phyloP scores from a whole-genome alignment of 2,797 vertebrate genomes.

The Phoebastria nigripes region DNA sequence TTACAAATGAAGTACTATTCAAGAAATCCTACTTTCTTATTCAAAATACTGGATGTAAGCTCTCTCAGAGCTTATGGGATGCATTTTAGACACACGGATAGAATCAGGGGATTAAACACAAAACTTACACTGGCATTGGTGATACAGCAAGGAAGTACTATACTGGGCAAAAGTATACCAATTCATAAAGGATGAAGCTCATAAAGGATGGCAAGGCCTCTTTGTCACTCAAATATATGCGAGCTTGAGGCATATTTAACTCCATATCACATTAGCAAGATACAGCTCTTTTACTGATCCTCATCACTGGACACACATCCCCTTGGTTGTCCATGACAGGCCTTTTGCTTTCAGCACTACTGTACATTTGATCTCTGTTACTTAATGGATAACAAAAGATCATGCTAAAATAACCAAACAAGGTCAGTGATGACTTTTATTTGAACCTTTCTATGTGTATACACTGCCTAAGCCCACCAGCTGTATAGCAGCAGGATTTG shows the following conservation, averaged over 20 bases:
- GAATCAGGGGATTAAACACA: neutral
- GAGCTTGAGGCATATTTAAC: neutral
- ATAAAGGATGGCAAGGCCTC: neutral
- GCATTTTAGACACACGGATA: neutral
- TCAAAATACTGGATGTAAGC: neutral
- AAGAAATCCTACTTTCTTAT: slow-evolving; percentile 7
- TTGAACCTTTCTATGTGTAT: neutral
- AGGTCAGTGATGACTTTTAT: neutral
- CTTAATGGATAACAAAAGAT: neutral
- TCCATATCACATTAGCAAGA: neutral
- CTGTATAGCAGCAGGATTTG: neutral
- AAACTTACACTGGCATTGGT: neutral
- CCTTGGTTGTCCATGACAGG: neutral
- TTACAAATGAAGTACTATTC: neutral
- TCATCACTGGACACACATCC: neutral
- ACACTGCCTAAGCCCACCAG: neutral
- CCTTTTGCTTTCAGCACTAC: neutral
- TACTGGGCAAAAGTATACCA: neutral
- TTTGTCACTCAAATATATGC: neutral
- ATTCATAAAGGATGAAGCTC: neutral
- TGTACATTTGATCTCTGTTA: neutral
- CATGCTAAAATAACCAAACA: neutral
- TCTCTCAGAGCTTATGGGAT: neutral
- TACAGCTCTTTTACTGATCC: neutral
- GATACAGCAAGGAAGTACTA: neutral